Conservation (phyloP, 2,113 vertebrate species). For the Antigone vipio region DNA sequence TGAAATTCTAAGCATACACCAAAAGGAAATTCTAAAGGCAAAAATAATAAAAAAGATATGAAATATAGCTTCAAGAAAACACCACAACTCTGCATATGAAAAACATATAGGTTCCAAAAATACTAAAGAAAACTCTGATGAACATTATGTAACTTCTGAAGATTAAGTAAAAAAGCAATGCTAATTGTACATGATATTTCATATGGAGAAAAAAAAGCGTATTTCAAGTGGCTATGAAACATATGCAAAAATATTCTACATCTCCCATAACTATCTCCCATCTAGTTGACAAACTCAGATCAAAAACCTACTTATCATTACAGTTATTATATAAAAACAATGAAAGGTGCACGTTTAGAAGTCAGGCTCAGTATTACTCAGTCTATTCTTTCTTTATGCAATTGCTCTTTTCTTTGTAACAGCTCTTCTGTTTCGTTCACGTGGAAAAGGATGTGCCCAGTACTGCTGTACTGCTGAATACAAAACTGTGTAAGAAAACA, state of each 20-base stretch:
- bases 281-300: neutral
- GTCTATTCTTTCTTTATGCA: neutral
- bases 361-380: neutral
- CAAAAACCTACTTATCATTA: neutral
- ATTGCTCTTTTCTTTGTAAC: neutral
- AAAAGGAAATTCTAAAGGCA: neutral
- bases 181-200: neutral
- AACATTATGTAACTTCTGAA: neutral
- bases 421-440: neutral
- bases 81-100: neutral
- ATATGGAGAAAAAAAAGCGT: neutral
- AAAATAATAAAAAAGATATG: neutral
- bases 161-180: neutral
- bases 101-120: neutral
- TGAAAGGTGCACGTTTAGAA: neutral
- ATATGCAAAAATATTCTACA: neutral
- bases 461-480: neutral
- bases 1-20: neutral
- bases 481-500: neutral
- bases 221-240: neutral
- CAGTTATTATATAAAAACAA: neutral
- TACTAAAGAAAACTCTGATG: neutral
- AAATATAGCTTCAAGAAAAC: neutral
- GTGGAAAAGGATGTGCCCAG: neutral
- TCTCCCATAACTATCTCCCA: neutral